Evolutionary conservation across 2,113 vertebrate species (phyloP).

Genomic region (Regulus satrapa): DNA sequence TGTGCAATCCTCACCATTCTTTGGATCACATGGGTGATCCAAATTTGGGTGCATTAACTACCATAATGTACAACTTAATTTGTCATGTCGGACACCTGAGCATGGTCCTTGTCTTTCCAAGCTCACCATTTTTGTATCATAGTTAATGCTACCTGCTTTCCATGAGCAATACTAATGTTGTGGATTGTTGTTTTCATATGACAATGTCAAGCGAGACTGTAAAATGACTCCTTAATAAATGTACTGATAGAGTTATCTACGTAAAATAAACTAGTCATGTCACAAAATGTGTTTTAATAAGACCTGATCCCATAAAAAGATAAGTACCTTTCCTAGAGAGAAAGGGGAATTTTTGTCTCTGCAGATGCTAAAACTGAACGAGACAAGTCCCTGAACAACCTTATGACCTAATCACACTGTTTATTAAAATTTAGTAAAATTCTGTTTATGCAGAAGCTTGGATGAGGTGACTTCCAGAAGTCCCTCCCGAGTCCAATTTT

Average conservation of each 20-base stretch:
- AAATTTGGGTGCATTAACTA: neutral
- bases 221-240: neutral
- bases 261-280: neutral
- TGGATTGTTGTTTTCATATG: neutral
- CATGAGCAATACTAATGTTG: neutral
- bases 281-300: neutral
- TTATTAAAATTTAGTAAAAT: no score
- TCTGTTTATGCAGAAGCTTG: neutral
- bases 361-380: neutral
- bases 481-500: neutral
- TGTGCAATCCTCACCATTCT: neutral
- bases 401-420: neutral
- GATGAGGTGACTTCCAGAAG: neutral
- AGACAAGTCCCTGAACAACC: neutral
- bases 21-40: rapidly evolving
- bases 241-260: neutral
- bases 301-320: neutral
- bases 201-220: neutral
- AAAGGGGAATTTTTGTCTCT: neutral
- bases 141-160: neutral
- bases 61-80: neutral
- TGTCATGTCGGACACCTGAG: neutral
- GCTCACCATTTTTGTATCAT: neutral
- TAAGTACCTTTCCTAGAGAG: neutral
- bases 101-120: neutral